Base-by-base conservation (phyloP, 2,888 invertebrate species). In the Melanargia galathea region DNA sequence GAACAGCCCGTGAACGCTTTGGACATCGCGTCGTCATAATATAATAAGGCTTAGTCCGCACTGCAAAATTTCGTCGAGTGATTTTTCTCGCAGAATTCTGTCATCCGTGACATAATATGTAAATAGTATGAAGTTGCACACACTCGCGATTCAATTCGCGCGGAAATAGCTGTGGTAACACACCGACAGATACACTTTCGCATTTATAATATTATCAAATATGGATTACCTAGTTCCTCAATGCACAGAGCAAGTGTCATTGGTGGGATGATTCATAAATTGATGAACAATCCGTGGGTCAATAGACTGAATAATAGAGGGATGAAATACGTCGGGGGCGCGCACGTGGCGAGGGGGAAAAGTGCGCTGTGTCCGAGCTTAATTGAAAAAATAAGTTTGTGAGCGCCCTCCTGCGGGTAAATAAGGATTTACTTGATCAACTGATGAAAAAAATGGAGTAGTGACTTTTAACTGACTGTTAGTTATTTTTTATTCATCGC, bases 301-400 rank as follows among this genome's bases (percentile, higher is more conserved):
- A 84, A 75, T 77, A 79, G 77, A 73, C 82, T 69, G 78, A n/a
- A n/a, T n/a, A n/a, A n/a, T n/a, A n/a, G n/a, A 69, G 71, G 82
- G 85, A 71, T 70, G 80, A 85, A 84, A 86, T 86, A 84, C 84
- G 86, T 83, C 80, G 77, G 83, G 83, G 84, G 82, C 74, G 75
- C 73, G 81, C 82, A 83, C 82, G 83, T 84, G 84, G 75, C 84
- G 81, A 81, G 84, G 88, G 90, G 90, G 77, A 79, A 82, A 86
- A 86, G 83, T 82, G 84, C 80, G 79, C 73, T 77, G 78, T 80
- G 84, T 79, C 83, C 75, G n/a, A 68, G 78, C 80, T 80, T 86
- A 83, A 86, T 90, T 87, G 87, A 87, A 87, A 86, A 83, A 82
- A 80, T 80, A 77, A 80, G 77, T 78, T 76, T 75, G 72, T 76